Conservation (phyloP, 2,888 invertebrate genomes). For the Mongoloraphidia duomilia region DNA sequence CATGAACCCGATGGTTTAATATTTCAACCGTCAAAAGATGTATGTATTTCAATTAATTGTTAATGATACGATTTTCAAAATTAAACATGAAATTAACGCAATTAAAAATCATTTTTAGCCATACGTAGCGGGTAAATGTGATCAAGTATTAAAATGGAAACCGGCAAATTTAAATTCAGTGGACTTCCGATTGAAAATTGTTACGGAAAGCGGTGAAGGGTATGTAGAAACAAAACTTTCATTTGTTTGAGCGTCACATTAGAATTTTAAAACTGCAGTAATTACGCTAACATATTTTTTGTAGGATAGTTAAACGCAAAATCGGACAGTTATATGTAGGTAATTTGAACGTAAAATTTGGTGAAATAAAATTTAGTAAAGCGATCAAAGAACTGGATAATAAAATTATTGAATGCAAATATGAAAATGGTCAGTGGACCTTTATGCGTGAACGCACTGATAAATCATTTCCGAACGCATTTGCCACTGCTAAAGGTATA, state of each 20-base stretch:
- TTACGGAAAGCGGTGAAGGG: conserved; percentile 56
- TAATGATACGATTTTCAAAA: not conserved
- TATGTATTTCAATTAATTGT: conserved; percentile 23
- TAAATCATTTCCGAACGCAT: conserved; percentile 90
- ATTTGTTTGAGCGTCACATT: not conserved
- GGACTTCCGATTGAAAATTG: conserved; percentile 83
- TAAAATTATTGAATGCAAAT: conserved; percentile 93
- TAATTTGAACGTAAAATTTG: conserved; percentile 50
- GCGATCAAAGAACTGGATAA: conserved; percentile 64
- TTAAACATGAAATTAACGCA: not conserved
- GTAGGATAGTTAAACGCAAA: conserved; percentile 51
- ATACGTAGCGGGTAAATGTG: conserved; percentile 70
- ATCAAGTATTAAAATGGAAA: conserved; percentile 93
- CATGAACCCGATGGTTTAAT: conserved; percentile 98
- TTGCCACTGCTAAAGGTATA: conserved; percentile 63
- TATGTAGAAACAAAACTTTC: conserved; percentile 27
- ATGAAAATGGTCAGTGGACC: conserved; percentile 68
- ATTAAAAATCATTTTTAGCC: conserved; percentile 36
- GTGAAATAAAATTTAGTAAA: conserved; percentile 63
- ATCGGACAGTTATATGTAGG: conserved; percentile 70
- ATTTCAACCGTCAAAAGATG: conserved; percentile 83
- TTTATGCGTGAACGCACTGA: conserved; percentile 94
- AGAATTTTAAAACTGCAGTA: not conserved
- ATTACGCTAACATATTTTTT: conserved; percentile 13
- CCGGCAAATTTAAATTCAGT: conserved; percentile 87